Base-by-base conservation (phyloP, 2,113 vertebrate species). In the Maccullochella peelii region DNA sequence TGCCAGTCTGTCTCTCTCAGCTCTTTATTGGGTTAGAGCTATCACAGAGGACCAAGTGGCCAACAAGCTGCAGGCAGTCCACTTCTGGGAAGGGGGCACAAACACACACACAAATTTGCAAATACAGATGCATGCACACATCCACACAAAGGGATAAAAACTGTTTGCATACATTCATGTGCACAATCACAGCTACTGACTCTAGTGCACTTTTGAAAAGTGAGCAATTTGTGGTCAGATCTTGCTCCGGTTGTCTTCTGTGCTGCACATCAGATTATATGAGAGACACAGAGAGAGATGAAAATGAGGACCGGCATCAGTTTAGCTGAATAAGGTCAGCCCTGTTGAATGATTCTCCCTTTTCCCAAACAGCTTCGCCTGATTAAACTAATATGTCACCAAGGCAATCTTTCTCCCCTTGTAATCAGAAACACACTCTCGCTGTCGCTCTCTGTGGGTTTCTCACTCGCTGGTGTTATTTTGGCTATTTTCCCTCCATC, bases 1-100 rank as follows among this genome's bases (percentile, higher is more conserved):
- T 87, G 86, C 82, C 86, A 86, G 84, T 90, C 86, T 82, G 73
- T 85, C 59, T 88, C 77, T 59, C 66, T 85, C 40, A 62, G 85
- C 73, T 72, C 76, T 88, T 93, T 88, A 94, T 92, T 93, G 82
- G 70, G 77, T 93, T 93, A 94, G 58, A 86, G 84, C 81, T 72
- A 85, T 90, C 82, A 86, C 63, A 85, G 71, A 85, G 25, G 70
- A 89, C 80, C 88, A 91, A 87, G 86, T 89, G 89, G 86, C 83
- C 85, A 61, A 77, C 54, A 44, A 77, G 84, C 90, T 87, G 63
- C 83, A 85, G 89, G 86, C 90, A 68, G 84, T 80, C 77, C 73
- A 88, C 83, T 92, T 93, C 90, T 91, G 86, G 90, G 92, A 91
- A 94, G 44, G 62, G 63, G 57, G 67, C 50, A 40, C 21, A 16